phyloP scores from a whole-genome alignment of 2,797 vertebrate genomes.

The Smutsia gigantea region DNA sequence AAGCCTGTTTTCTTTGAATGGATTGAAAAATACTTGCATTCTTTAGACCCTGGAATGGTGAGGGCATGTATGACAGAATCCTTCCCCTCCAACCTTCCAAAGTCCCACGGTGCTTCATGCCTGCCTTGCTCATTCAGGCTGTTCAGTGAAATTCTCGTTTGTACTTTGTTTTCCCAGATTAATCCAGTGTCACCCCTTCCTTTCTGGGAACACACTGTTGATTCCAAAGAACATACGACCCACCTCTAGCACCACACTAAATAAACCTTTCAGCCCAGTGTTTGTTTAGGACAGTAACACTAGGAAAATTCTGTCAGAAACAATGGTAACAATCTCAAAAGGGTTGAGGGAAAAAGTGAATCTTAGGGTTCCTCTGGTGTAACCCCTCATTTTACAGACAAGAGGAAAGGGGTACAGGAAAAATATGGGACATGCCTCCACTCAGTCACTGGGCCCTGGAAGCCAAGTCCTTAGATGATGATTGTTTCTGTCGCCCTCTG shows the following conservation, averaged over 20 bases:
- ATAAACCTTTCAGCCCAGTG: not conserved
- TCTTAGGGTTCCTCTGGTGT: not conserved
- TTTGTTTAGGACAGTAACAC: not conserved
- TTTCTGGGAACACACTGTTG: not conserved
- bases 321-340: not conserved
- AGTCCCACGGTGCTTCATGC: not conserved
- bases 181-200: not conserved
- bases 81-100: not conserved
- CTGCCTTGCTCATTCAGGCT: not conserved
- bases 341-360: not conserved
- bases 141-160: not conserved
- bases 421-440: not conserved
- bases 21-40: not conserved
- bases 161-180: not conserved
- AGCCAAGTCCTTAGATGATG: not conserved
- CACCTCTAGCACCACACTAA: not conserved
- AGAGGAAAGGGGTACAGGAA: not conserved
- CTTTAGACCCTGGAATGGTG: not conserved
- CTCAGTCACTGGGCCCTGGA: too few species aligned
- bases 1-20: not conserved
- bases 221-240: not conserved
- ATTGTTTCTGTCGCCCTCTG: not conserved
- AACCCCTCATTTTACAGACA: not conserved
- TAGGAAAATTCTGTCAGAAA: not conserved
- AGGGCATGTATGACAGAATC: not conserved